Percentiles rank a stretch among this genome's conserved stretches.
Evolutionary conservation across 2,797 vertebrate genomes (phyloP).

Genomic region (Streptopelia turtur): DNA sequence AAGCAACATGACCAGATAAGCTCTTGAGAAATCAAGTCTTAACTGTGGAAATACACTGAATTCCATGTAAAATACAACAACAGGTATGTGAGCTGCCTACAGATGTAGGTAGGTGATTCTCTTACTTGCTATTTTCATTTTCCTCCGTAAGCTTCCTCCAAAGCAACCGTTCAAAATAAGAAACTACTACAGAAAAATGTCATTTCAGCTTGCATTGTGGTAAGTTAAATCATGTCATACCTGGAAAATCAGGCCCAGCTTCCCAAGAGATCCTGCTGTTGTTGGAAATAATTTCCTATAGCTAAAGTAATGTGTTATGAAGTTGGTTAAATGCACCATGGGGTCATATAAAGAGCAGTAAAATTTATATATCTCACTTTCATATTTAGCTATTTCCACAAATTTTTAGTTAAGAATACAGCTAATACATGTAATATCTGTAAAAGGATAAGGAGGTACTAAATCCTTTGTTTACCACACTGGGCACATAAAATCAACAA

Average conservation of each 20-base stretch:
- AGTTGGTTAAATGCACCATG: background rate
- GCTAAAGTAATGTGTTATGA: background rate
- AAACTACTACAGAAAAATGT: background rate
- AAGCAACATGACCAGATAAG: slow-evolving; percentile 2
- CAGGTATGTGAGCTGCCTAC: background rate
- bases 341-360: background rate
- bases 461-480: background rate
- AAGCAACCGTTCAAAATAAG: background rate
- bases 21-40: slow-evolving; percentile 38
- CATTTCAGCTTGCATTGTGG: background rate
- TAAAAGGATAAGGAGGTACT: background rate
- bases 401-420: background rate
- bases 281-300: slow-evolving; percentile 28
- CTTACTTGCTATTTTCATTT: background rate
- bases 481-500: slow-evolving; percentile 6
- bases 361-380: background rate
- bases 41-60: background rate
- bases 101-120: background rate
- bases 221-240: background rate
- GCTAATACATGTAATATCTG: background rate
- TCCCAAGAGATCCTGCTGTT: background rate
- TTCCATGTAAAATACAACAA: slow-evolving; percentile 21
- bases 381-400: background rate
- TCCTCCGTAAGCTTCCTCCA: background rate
- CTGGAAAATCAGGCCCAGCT: background rate